Conservation (phyloP, 1,140 invertebrate genomes). For the Drosophila dunni region DNA sequence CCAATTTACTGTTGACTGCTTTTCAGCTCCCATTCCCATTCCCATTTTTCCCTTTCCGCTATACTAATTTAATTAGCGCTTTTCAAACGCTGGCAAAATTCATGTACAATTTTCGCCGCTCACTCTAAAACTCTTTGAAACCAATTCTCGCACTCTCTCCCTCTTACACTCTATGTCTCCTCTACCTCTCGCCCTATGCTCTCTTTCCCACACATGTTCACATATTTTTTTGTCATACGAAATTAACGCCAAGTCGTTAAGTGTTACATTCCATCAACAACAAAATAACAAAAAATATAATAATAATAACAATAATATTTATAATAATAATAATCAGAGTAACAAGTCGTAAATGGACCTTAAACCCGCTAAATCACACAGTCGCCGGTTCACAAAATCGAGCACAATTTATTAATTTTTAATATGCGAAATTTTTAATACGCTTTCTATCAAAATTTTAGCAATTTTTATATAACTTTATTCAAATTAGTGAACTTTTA, state of each 20-base stretch:
- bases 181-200: neutral
- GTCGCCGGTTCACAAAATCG: neutral
- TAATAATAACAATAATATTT: no score
- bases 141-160: neutral
- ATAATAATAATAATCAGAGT: slow-evolving; percentile 17
- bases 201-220: neutral
- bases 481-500: no score
- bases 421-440: slow-evolving; percentile 2
- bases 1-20: slow-evolving; percentile 63
- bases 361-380: slow-evolving; percentile 12
- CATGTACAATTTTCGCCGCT: neutral
- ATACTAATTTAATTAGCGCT: slow-evolving; percentile 72
- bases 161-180: neutral
- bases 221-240: slow-evolving; percentile 16
- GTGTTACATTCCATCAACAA: slow-evolving; percentile 22
- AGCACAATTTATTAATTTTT: neutral
- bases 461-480: no score
- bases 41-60: slow-evolving; percentile 4
- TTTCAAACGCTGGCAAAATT: slow-evolving; percentile 20
- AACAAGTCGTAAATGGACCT: slow-evolving; percentile 26
- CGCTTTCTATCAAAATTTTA: neutral
- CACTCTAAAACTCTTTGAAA: slow-evolving; percentile 11
- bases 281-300: neutral
- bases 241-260: slow-evolving; percentile 48
- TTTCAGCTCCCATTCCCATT: slow-evolving; percentile 24